These are phyloP conservation scores for Helleia helle DNA, from an alignment of 2,888 invertebrate species.

Conservation along the genomic window DNA sequence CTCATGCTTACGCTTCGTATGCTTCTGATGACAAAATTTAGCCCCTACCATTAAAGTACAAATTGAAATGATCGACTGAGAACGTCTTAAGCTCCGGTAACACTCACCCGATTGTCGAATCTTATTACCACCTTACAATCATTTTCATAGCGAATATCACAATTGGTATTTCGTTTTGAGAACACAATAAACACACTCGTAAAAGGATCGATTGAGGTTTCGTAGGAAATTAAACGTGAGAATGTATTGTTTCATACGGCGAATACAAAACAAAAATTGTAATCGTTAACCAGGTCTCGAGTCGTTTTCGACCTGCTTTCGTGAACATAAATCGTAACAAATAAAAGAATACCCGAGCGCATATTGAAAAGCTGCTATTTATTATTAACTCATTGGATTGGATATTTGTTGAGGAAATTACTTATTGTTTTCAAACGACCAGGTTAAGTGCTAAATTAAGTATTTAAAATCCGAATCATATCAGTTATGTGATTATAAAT, in stretches of 20 bases:
- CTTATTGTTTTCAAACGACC: slow-evolving; percentile 2
- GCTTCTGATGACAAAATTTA: too few species aligned
- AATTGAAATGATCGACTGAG: too few species aligned
- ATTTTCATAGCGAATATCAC: slow-evolving; percentile 20
- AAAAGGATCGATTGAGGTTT: slow-evolving; percentile 67
- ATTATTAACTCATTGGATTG: slow-evolving; percentile 15
- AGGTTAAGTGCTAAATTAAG: slow-evolving; percentile 3
- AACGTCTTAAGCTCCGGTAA: too few species aligned
- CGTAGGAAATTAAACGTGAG: slow-evolving; percentile 73
- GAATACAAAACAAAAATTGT: slow-evolving; percentile 63
- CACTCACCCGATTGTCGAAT: slow-evolving; percentile 10
- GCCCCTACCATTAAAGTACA: too few species aligned
- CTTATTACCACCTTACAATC: slow-evolving; percentile 11
- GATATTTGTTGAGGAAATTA: slow-evolving; percentile 10
- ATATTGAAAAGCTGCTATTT: slow-evolving; percentile 41
- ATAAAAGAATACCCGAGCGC: slow-evolving; percentile 49
- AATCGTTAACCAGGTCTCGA: slow-evolving; percentile 65
- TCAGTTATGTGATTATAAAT: not conserved
- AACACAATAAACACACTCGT: slow-evolving; percentile 71
- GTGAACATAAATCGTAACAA: slow-evolving; percentile 65
- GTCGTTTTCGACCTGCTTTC: slow-evolving; percentile 68
- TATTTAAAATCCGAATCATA: not conserved
- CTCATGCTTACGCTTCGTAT: too few species aligned
- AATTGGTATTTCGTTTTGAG: slow-evolving; percentile 59
- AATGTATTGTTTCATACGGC: slow-evolving; percentile 70